Evolutionary conservation across 2,797 vertebrate genomes (phyloP), one percentile per base, ranked within the genome.

Genomic region (Arrhamphus sclerolepis): DNA sequence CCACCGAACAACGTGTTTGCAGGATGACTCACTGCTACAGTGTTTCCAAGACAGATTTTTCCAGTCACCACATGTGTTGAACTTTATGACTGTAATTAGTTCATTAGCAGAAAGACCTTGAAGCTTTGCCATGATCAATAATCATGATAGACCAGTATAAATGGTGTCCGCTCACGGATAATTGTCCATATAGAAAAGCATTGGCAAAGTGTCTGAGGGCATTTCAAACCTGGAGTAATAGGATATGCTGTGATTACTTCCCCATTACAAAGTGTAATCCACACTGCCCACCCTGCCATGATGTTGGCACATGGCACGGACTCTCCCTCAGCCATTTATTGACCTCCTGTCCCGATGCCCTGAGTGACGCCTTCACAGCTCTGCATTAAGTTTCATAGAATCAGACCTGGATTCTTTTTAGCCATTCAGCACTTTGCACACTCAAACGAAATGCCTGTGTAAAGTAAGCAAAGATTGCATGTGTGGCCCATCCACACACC

Each of bases 401-500:
- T 85, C 77, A 58, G 77, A 70, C 68, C 20, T 26, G 75, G 62
- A 72, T 48, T 65, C 81, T 89, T 89, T 72, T 72, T 87, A 87
- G 62, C 85, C 59, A 77, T 72, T 85, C 87, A 86, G 89, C 89
- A 89, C 76, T 90, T 89, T 87, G 74, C 84, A 78, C 63, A 78
- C 77, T 78, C 83, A 81, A 83, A 80, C 90, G 84, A 87, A 89
- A 80, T 77, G 78, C 57, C 65, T 82, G 77, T 65, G 82, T 89
- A 85, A 87, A 91, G 76, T 81, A 91, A 93, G 88, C 89, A 90
- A 84, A 86, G 87, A 75, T 78, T 79, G 75, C 75, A 80, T 89
- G 91, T 93, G 91, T 92, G 92, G 91, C 81, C 91, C 78, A 16
- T 79, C 83, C 88, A 77, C 86, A 86, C 78, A 77, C 62, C 80